Base-by-base conservation (phyloP, 2,797 vertebrate species). In the Hoplostethus mediterraneus region DNA sequence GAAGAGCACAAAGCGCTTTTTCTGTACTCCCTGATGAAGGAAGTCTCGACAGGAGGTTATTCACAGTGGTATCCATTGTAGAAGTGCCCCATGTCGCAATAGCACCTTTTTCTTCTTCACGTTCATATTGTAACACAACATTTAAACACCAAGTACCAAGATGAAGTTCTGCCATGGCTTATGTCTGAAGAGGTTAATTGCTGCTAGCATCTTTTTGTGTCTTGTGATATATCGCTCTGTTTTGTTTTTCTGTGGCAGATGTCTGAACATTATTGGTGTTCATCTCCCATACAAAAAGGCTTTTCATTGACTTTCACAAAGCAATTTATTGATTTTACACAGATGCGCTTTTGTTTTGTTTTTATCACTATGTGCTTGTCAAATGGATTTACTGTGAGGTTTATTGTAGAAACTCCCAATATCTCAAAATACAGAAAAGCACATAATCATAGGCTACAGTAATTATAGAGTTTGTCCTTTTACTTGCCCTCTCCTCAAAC, bases 261-360 rank as follows among this genome's bases (percentile, higher is more conserved):
- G 44, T 55, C 21, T 45, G 12, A 36, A 44, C 52, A 53, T 21
- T 36, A 40, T 62, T 30, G 11, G 21, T 30, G 33, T 55, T 63
- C 31, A 54, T 16, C 58, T 36, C 67, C 58, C 45, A 47, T 56
- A 57, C 30, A 65, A 68, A 69, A 47, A 44, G 52, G 40, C 38
- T 60, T 67, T 42, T 65, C 54, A 76, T 49, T 63, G 75, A 77
- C 57, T 66, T 61, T 73, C 63, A 58, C 21, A 16, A 44, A 71
- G 70, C 48, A n/a, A 38, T 74, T 67, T 70, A 77, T 74, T 59
- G 42, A 77, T 72, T 80, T 33, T 61, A 30, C 57, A 63, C 63
- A 21, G 42, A 70, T 51, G 53, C 57, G 11, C 55, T 71, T 70
- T 55, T 51, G 44, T 30, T 36, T 17, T 44, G 10, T n/a, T 38